Conservation (phyloP, 2,113 vertebrate species). For the Rattus norvegicus region GRCr8 NC_086028.1:23255501-23256000, state of each 20-base stretch:
- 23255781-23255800: background rate
- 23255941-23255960: background rate
- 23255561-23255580: slow-evolving; percentile 60
- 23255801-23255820: background rate
- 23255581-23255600: slow-evolving; percentile 49
- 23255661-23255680: slow-evolving; percentile 29
- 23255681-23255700: background rate
- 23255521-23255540: slow-evolving; percentile 27
- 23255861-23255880: background rate
- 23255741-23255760: background rate
- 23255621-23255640: background rate
- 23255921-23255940: background rate
- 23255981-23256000: background rate
- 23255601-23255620: slow-evolving; percentile 41
- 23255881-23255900: background rate
- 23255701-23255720: background rate
- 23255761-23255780: background rate
- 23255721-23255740: background rate
- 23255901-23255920: background rate
- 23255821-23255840: background rate
- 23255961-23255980: background rate
- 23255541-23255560: slow-evolving; percentile 49
- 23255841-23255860: background rate
- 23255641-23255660: background rate
- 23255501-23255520: slow-evolving; percentile 60